Evolutionary conservation across 2,113 vertebrate species (phyloP).

Genomic region (Accipiter virgatus): DNA sequence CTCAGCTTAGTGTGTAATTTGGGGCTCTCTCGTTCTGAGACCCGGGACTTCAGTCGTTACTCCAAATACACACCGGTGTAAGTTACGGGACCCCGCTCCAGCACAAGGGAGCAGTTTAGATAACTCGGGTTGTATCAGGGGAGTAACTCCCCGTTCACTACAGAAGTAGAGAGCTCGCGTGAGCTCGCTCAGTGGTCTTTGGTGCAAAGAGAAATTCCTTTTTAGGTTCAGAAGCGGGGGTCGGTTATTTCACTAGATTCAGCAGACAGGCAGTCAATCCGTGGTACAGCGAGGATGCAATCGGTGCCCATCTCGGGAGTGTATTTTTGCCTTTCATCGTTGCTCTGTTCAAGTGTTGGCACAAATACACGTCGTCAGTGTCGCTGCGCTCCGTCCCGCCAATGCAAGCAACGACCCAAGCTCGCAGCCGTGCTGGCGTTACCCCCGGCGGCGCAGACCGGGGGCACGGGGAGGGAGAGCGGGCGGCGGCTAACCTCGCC

Average conservation of each 20-base stretch:
- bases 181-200: neutral
- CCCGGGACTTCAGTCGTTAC: neutral
- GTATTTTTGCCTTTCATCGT: neutral
- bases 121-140: neutral
- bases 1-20: neutral
- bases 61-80: neutral
- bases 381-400: neutral
- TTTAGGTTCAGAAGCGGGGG: neutral
- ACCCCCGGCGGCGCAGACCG: neutral
- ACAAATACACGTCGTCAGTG: neutral
- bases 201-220: neutral
- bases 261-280: neutral
- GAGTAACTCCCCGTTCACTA: neutral
- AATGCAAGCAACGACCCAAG: neutral
- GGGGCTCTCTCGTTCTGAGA: neutral
- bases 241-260: neutral
- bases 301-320: too few species aligned
- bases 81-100: neutral
- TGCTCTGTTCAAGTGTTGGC: neutral
- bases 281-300: neutral
- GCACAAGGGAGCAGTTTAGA: neutral
- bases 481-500: too few species aligned
- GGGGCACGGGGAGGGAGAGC: too few species aligned
- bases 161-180: neutral
- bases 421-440: rapidly evolving